phyloP scores from a whole-genome alignment of 2,888 invertebrate species.

The Herminia tarsipennalis region DNA sequence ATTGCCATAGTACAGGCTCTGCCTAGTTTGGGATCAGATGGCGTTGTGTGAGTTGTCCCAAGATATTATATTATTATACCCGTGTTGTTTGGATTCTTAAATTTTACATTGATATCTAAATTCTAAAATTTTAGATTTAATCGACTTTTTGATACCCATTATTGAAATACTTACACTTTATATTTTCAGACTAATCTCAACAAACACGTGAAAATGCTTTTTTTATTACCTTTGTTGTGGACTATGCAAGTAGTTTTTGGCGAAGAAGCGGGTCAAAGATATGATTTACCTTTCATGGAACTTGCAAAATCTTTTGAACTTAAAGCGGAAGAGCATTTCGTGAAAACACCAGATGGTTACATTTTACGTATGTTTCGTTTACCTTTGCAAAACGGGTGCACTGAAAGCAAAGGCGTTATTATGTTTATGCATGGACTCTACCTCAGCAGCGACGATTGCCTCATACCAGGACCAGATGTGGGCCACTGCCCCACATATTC shows the following conservation, averaged over 20 bases:
- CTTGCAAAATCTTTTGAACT: conserved; percentile 45
- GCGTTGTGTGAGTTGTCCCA: too few relatives aligned
- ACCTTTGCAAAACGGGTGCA: conserved; percentile 23
- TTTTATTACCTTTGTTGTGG: background rate
- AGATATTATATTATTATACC: too few relatives aligned
- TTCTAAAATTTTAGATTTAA: background rate
- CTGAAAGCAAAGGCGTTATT: conserved; percentile 23
- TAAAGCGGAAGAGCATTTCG: conserved; percentile 36
- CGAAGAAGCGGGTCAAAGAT: conserved; percentile 13
- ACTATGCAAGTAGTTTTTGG: background rate
- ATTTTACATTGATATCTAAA: background rate
- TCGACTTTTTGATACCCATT: too few relatives aligned
- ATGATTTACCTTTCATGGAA: conserved; percentile 38
- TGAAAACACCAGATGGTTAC: conserved; percentile 51
- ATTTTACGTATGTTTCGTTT: conserved; percentile 45
- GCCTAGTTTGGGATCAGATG: too few relatives aligned
- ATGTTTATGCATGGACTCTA: conserved; percentile 46
- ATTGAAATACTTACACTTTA: background rate
- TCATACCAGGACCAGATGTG: conserved; percentile 41
- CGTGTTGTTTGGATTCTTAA: too few relatives aligned
- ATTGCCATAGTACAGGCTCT: too few relatives aligned
- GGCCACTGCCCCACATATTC: conserved; percentile 48
- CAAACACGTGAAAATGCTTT: background rate
- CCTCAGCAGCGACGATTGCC: conserved; percentile 44
- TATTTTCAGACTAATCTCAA: background rate